Conservation (phyloP, 2,113 vertebrate species). For the Esox niger region DNA sequence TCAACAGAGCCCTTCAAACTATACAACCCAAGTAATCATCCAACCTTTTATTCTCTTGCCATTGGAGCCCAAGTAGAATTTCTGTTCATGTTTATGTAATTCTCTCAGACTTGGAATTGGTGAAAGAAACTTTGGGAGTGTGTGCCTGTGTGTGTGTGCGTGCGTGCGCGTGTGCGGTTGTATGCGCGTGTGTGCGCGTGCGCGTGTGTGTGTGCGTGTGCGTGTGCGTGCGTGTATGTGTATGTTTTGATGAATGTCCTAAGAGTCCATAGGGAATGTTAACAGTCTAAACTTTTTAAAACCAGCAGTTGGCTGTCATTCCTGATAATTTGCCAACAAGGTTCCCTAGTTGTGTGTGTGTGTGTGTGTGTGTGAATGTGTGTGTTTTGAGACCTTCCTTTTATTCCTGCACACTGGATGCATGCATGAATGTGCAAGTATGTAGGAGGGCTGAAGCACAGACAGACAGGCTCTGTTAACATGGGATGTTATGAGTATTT, state of each 20-base stretch:
- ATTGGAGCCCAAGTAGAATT: not conserved
- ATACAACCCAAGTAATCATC: not conserved
- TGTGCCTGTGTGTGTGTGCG: slow-evolving; percentile 1
- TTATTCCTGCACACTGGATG: too few relatives aligned
- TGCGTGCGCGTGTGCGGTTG: slow-evolving; percentile 1
- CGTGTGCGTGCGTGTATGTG: not conserved
- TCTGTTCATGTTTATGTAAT: not conserved
- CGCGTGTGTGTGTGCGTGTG: not conserved
- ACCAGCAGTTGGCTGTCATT: not conserved
- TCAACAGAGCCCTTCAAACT: not conserved
- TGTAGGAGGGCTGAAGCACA: not conserved
- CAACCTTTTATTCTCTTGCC: not conserved
- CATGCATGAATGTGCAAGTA: not conserved
- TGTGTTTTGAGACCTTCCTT: too few relatives aligned
- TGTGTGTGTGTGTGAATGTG: not conserved
- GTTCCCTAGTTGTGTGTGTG: not conserved
- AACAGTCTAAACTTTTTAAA: not conserved
- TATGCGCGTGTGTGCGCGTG: not conserved
- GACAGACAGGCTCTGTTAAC: not conserved
- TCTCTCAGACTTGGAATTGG: not conserved
- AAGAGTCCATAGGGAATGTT: too few relatives aligned
- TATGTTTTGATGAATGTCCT: too few relatives aligned
- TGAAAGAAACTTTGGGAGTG: not conserved
- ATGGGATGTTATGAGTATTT: not conserved
- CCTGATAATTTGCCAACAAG: not conserved